Evolutionary conservation across 2,888 invertebrate genomes (phyloP).

Genomic region (Apodemia mormo): DNA sequence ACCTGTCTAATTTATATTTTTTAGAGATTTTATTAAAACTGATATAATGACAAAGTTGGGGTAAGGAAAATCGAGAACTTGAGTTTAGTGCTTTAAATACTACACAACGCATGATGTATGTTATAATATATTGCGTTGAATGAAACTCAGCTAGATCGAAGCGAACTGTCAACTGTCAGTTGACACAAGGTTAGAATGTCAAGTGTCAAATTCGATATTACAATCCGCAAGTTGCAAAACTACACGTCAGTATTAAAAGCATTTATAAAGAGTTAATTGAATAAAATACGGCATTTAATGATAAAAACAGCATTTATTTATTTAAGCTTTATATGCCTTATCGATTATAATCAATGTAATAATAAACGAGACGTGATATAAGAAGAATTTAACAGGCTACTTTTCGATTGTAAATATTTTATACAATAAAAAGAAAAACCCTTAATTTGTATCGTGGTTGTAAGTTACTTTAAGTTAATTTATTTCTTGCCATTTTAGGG

Average conservation of each 20-base stretch:
- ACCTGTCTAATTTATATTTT: too few species aligned
- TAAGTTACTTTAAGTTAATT: neutral
- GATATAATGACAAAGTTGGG: too few species aligned
- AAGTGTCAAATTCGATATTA: slow-evolving; percentile 21
- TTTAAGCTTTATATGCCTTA: slow-evolving; percentile 8
- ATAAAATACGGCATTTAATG: slow-evolving; percentile 25
- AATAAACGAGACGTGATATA: neutral
- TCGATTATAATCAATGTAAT: neutral
- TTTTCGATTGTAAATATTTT: neutral
- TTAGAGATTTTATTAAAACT: too few species aligned
- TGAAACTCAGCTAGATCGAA: neutral
- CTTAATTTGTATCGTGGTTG: neutral
- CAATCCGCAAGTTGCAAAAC: slow-evolving; percentile 50
- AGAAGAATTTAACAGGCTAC: neutral
- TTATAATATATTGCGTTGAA: neutral
- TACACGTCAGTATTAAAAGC: slow-evolving; percentile 67
- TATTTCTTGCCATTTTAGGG: slow-evolving; percentile 46
- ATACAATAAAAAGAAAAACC: neutral
- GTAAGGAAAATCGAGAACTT: too few species aligned
- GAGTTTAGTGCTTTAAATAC: too few species aligned
- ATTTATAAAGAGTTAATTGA: slow-evolving; percentile 38
- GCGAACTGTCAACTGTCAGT: slow-evolving; percentile 17
- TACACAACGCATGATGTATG: too few species aligned
- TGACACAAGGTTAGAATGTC: slow-evolving; percentile 2
- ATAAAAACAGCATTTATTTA: slow-evolving; percentile 9